Conservation (phyloP, 2,888 invertebrate species). For the Ganaspis brasiliensis region DNA sequence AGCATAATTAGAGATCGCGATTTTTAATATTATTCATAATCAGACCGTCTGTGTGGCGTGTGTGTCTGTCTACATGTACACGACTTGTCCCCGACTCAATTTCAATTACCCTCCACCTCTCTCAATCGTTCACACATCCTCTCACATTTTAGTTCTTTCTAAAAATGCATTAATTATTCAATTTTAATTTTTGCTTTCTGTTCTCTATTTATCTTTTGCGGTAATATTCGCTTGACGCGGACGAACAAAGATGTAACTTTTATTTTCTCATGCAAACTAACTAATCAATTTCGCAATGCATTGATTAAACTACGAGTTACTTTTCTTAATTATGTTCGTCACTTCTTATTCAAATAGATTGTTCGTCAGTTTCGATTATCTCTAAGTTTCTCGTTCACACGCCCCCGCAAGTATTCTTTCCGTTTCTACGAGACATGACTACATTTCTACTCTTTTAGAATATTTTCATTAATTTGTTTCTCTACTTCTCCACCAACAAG, state of each 20-base stretch:
- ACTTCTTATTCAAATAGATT: conserved; percentile 28
- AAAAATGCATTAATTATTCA: conserved; percentile 47
- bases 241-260: conserved; percentile 13
- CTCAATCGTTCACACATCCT: conserved; percentile 54
- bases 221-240: not conserved
- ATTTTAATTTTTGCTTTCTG: conserved; percentile 49
- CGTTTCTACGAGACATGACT: conserved; percentile 61
- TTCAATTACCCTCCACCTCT: conserved; percentile 53
- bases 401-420: conserved; percentile 34
- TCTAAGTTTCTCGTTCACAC: conserved; percentile 8
- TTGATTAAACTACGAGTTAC: not conserved
- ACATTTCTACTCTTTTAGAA: too few species aligned
- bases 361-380: conserved; percentile 13
- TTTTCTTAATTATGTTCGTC: conserved; percentile 23
- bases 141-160: conserved; percentile 41
- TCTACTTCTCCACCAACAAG: too few species aligned
- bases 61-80: conserved; percentile 61
- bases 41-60: conserved; percentile 60
- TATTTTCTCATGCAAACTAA: conserved; percentile 23
- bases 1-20: conserved; percentile 77
- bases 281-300: conserved; percentile 12
- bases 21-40: conserved; percentile 56
- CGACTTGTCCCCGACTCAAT: conserved; percentile 48
- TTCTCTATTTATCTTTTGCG: conserved; percentile 41
- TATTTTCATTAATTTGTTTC: too few species aligned